Base-by-base conservation (phyloP, 2,888 invertebrate genomes). In the Eretmocerus hayati region DNA sequence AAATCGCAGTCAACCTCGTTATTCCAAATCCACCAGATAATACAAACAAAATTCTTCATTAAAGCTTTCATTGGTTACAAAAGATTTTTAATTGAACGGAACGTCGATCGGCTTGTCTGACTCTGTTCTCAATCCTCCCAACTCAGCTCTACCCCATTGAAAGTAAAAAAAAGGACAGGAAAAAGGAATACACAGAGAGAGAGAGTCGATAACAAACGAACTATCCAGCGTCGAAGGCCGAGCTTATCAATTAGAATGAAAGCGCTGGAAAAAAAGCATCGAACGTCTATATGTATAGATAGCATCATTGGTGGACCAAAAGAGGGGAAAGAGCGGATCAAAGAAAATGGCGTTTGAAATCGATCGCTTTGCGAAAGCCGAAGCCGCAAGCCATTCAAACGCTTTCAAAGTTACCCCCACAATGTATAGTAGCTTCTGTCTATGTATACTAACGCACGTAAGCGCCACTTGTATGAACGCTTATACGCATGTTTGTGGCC, bases 1-100 rank as follows among this genome's bases (percentile, higher is more conserved):
- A n/a, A n/a, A n/a, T n/a, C n/a, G n/a, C n/a, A n/a, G n/a, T n/a
- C n/a, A n/a, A n/a, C n/a, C n/a, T n/a, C n/a, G n/a, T 46, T 46
- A 46, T 39, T 40, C 33, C 13, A 23, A 46, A 40, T 40, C 18
- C 22, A 26, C 8, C n/a, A 16, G 22, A 31, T 39, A 40, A 44
- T 22, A 18, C 16, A 36, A 43, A 44, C 43, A 13, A 44, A 37
- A 41, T 32, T 23, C 42, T 42, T 42, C 32, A 26, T 21, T 26
- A 26, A 19, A 42, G 13, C 35, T 19, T 46, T 46, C 42, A 46
- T 46, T 50, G 33, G 33, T 20, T 32, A 42, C 32, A 45, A 46
- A 46, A 46, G 46, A 23, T 38, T 42, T 38, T 50, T 46, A 46
- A 50, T 50, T 46, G 50, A 38, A 42, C n/a, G 36, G 18, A 41